phyloP scores from a whole-genome alignment of 2,888 invertebrate genomes.

The Coecobrya sp. region DNA sequence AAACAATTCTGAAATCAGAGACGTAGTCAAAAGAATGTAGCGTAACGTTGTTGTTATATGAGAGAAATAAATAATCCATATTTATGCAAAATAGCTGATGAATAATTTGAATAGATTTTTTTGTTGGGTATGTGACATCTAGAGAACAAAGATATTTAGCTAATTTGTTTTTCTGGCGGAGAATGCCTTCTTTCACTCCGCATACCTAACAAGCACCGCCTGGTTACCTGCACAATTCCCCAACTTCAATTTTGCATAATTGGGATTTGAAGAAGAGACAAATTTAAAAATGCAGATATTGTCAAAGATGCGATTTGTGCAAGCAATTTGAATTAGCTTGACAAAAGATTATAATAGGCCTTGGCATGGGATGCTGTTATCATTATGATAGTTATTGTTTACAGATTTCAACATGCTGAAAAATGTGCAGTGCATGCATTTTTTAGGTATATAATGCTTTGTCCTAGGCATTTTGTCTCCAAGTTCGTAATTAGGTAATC shows the following conservation, averaged over 20 bases:
- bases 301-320: neutral
- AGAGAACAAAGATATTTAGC: neutral
- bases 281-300: constrained; percentile 5
- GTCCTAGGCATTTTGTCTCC: constrained; percentile 17
- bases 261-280: constrained; percentile 11
- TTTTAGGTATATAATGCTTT: neutral
- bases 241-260: neutral
- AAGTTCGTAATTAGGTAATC: constrained; percentile 65
- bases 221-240: neutral
- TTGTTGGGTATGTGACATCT: neutral
- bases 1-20: neutral
- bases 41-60: neutral
- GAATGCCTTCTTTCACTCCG: neutral
- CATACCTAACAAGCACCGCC: neutral
- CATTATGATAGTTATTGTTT: constrained; percentile 1
- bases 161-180: neutral
- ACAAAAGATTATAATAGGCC: neutral
- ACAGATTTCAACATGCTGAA: neutral
- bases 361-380: neutral
- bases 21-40: neutral
- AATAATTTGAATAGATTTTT: constrained; percentile 4
- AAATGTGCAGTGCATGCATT: neutral
- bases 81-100: neutral
- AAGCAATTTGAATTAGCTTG: no score
- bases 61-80: constrained; percentile 34